These are phyloP conservation scores for Agrypnia vestita DNA, from an alignment of 1,140 invertebrate species.

Conservation along the genomic window DNA sequence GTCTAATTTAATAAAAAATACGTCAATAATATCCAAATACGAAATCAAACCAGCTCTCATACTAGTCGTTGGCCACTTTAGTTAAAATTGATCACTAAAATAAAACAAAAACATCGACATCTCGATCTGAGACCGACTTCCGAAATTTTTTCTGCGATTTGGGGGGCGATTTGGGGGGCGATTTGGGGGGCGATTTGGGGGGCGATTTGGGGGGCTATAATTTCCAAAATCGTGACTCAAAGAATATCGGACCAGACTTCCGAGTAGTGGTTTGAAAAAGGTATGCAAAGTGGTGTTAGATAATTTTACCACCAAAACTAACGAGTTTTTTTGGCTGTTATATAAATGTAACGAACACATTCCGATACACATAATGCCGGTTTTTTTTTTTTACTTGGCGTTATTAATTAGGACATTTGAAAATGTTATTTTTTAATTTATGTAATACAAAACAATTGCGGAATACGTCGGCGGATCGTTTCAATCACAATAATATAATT, in stretches of 20 bases:
- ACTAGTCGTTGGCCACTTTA: not conserved
- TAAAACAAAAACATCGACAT: not conserved
- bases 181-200: too few species aligned
- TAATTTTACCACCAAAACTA: not conserved
- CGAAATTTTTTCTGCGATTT: not conserved
- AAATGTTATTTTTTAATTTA: not conserved
- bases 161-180: too few species aligned
- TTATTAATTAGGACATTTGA: not conserved
- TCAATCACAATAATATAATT: too few species aligned
- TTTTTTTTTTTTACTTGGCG: not conserved
- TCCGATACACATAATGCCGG: not conserved
- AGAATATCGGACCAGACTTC: not conserved
- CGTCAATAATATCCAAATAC: not conserved
- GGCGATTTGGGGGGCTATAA: not conserved
- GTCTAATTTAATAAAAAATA: too few species aligned
- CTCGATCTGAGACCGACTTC: not conserved
- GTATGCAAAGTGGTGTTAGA: not conserved
- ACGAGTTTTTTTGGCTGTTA: constrained; percentile 6
- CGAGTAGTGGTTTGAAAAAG: not conserved
- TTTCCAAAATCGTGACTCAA: not conserved
- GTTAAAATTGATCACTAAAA: not conserved
- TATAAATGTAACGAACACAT: not conserved
- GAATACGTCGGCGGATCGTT: too few species aligned
- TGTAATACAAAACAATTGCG: too few species aligned
- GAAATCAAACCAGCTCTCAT: not conserved